Evolutionary conservation across 2,888 invertebrate genomes (phyloP).

Genomic region (Catocala nupta): DNA sequence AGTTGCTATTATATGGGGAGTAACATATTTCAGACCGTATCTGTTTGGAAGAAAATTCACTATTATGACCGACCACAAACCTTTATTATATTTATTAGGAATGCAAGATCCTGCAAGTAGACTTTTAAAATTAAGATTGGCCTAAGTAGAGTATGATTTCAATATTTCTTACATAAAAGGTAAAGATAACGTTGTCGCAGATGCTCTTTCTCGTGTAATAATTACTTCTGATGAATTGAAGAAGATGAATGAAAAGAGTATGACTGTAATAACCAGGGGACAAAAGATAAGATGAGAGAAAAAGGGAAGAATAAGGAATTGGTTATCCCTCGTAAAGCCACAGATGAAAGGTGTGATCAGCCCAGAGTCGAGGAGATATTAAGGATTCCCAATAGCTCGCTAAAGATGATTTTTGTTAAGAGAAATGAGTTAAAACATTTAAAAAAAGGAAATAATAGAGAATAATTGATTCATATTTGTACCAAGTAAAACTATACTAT

Average conservation of each 20-base stretch:
- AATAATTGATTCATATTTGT: slow-evolving; percentile 6
- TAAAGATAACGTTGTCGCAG: slow-evolving; percentile 9
- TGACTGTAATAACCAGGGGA: slow-evolving; percentile 26
- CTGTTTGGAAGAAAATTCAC: slow-evolving; percentile 20
- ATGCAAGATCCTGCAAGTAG: slow-evolving; percentile 18
- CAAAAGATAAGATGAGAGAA: slow-evolving; percentile 20
- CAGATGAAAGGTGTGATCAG: slow-evolving; percentile 17
- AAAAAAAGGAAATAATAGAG: slow-evolving; percentile 5
- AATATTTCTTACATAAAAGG: slow-evolving; percentile 3
- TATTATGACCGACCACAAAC: slow-evolving; percentile 19
- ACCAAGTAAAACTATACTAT: slow-evolving; percentile 17
- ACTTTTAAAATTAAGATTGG: slow-evolving; percentile 15
- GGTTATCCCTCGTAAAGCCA: slow-evolving; percentile 19
- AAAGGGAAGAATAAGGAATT: not conserved
- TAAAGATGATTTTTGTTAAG: slow-evolving; percentile 29
- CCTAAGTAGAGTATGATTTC: slow-evolving; percentile 16
- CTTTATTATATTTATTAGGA: slow-evolving; percentile 14
- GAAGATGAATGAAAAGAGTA: slow-evolving; percentile 13
- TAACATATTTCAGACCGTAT: slow-evolving; percentile 23
- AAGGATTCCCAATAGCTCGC: slow-evolving; percentile 26
- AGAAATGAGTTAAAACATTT: slow-evolving; percentile 16
- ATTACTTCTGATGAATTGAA: slow-evolving; percentile 15
- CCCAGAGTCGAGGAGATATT: slow-evolving; percentile 30
- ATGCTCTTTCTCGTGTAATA: slow-evolving; percentile 9
- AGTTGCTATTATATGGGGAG: slow-evolving; percentile 27